Percentiles rank a stretch among this genome's conserved stretches.
Conservation (phyloP, 2,797 vertebrate genomes). For the Phoebastria nigripes region DNA sequence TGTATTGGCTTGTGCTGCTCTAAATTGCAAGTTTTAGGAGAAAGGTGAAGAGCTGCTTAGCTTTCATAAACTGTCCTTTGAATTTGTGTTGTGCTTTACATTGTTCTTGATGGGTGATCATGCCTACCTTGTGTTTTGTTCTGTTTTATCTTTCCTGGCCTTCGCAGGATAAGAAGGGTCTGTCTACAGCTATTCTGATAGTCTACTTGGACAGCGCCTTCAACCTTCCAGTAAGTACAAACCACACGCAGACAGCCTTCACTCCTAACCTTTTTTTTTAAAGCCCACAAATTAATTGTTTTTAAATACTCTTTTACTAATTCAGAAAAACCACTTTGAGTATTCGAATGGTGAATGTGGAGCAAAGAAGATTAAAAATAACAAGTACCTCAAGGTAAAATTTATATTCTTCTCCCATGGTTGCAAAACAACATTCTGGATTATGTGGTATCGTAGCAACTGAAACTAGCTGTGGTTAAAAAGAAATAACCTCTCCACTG, state of each 20-base stretch:
- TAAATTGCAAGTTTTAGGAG: not conserved
- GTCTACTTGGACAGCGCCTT: conserved; percentile 90
- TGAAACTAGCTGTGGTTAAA: not conserved
- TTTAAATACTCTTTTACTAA: not conserved
- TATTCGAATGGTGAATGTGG: conserved; percentile 79
- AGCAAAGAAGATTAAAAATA: conserved; percentile 77
- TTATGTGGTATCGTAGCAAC: not conserved
- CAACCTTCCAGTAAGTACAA: conserved; percentile 88
- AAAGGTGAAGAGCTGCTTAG: not conserved
- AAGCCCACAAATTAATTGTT: not conserved
- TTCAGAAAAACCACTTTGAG: conserved; percentile 87
- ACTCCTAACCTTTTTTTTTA: not conserved
- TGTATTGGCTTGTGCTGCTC: not conserved
- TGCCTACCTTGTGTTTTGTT: not conserved
- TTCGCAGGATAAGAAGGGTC: conserved; percentile 76
- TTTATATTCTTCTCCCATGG: not conserved
- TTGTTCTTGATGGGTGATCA: not conserved
- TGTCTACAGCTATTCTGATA: conserved; percentile 88
- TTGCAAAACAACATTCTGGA: not conserved
- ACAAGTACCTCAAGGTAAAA: conserved; percentile 82
- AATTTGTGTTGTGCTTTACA: not conserved
- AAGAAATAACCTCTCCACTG: not conserved
- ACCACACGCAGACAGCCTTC: not conserved
- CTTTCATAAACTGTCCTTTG: not conserved
- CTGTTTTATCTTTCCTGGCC: not conserved